A percentile compares a stretch with the other conserved stretches of the same genome.
phyloP scores from a whole-genome alignment of 1,140 invertebrate species.

The Cotesia vestalis region DNA sequence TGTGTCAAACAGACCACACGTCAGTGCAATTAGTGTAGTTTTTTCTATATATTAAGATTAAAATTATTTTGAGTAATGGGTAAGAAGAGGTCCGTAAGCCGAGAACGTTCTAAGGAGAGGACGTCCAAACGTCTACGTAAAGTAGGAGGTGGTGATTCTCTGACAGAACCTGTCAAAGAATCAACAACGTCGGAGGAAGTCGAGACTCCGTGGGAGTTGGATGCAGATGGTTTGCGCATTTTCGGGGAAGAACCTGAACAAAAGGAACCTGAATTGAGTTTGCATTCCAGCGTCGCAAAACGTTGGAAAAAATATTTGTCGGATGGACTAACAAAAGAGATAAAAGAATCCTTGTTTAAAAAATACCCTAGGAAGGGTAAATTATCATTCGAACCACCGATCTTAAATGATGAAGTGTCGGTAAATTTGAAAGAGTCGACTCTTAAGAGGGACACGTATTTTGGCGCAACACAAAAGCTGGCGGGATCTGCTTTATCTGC shows the following conservation, averaged over 20 bases:
- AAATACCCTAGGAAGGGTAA: not conserved
- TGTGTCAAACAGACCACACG: no score
- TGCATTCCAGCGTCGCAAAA: not conserved
- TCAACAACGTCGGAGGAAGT: not conserved
- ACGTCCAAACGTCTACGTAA: no score
- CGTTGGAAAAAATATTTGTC: constrained; percentile 18
- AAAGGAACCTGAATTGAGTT: not conserved
- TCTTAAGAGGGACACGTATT: not conserved
- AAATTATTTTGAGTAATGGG: no score
- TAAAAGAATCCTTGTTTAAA: not conserved
- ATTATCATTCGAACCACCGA: constrained; percentile 3
- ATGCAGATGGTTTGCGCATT: not conserved
- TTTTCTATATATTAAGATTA: no score
- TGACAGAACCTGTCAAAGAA: not conserved
- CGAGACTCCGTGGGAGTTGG: not conserved
- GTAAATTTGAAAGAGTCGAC: constrained; percentile 1
- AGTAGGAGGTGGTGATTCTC: not conserved
- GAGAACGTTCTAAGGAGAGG: no score
- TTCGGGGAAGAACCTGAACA: constrained; percentile 11
- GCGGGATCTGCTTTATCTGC: not conserved
- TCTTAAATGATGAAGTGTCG: constrained; percentile 19
- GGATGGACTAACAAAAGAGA: constrained; percentile 7
- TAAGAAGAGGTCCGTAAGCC: no score
- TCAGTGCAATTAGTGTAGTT: no score
- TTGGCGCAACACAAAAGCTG: constrained; percentile 1